Evolutionary conservation across 2,888 invertebrate genomes (phyloP).

Genomic region (Poecilobothrus nobilitatus): DNA sequence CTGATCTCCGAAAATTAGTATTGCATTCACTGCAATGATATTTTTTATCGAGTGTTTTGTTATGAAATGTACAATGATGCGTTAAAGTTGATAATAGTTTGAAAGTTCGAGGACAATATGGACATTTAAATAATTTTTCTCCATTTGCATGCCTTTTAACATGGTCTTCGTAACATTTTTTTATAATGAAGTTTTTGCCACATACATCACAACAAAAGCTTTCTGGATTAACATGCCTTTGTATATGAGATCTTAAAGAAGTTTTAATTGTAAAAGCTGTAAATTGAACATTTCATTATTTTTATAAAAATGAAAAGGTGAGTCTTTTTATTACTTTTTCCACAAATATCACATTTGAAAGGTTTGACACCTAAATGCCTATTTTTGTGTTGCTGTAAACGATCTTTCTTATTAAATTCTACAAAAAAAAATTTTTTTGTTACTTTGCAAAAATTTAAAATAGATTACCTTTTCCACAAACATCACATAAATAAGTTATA

Average conservation of each 20-base stretch:
- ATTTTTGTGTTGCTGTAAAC: not conserved
- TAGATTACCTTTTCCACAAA: conserved; percentile 2
- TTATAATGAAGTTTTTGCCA: not conserved
- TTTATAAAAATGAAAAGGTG: not conserved
- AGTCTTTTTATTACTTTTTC: not conserved
- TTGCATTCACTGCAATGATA: conserved; percentile 5
- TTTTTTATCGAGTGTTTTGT: not conserved
- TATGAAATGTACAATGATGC: not conserved
- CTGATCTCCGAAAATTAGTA: not conserved
- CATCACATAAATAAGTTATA: not conserved
- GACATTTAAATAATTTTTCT: conserved; percentile 9
- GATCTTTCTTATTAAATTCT: not conserved
- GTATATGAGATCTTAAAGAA: not conserved
- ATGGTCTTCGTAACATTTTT: not conserved
- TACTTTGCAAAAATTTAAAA: not conserved
- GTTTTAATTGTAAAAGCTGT: not conserved
- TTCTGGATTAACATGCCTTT: not conserved
- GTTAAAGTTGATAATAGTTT: conserved; percentile 4
- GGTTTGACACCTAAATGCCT: not conserved
- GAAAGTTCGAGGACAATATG: conserved; percentile 7
- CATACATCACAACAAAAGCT: not conserved
- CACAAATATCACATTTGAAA: not conserved
- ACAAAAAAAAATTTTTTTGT: not conserved
- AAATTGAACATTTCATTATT: not conserved
- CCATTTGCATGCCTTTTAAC: not conserved